Evolutionary conservation across 2,888 invertebrate species (phyloP).

Genomic region (Lissocephala sabroskyi): DNA sequence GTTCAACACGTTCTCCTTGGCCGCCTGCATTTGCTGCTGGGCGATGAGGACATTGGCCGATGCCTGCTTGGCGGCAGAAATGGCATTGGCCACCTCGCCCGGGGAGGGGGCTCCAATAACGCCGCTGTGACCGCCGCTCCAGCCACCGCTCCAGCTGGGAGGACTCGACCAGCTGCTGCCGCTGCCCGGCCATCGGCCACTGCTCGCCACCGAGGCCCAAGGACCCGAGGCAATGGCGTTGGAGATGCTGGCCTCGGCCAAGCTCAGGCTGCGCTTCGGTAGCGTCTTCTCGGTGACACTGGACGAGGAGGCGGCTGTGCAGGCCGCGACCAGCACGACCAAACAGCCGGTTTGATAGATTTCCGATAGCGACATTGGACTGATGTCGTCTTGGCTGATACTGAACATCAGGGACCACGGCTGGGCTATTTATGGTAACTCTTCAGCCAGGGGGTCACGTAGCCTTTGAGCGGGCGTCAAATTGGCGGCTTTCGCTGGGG

Average conservation of each 20-base stretch:
- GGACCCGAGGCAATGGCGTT: conserved; percentile 24
- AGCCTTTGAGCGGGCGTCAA: conserved; percentile 12
- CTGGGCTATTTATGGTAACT: conserved; percentile 46
- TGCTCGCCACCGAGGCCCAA: conserved; percentile 34
- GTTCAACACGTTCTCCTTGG: conserved; percentile 80
- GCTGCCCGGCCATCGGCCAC: conserved; percentile 20
- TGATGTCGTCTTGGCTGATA: conserved; percentile 8
- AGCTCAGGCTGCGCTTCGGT: conserved; percentile 56
- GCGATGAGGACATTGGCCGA: conserved; percentile 80
- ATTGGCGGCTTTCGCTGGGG: conserved; percentile 26
- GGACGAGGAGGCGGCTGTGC: conserved; percentile 11
- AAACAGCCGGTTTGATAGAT: too few species aligned
- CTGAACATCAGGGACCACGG: conserved; percentile 17
- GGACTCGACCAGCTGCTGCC: conserved; percentile 17
- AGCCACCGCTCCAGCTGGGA: conserved; percentile 21
- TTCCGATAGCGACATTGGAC: conserved; percentile 25
- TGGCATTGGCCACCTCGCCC: conserved; percentile 80
- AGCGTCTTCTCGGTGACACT: conserved; percentile 29
- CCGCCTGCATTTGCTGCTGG: conserved; percentile 82
- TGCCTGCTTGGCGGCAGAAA: conserved; percentile 83
- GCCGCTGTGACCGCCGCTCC: conserved; percentile 23
- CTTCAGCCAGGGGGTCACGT: conserved; percentile 38
- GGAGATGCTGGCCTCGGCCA: conserved; percentile 26
- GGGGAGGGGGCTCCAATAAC: conserved; percentile 72
- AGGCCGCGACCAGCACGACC: conserved; percentile 14